phyloP scores from a whole-genome alignment of 2,797 vertebrate genomes.

The Propithecus perrieri region DNA sequence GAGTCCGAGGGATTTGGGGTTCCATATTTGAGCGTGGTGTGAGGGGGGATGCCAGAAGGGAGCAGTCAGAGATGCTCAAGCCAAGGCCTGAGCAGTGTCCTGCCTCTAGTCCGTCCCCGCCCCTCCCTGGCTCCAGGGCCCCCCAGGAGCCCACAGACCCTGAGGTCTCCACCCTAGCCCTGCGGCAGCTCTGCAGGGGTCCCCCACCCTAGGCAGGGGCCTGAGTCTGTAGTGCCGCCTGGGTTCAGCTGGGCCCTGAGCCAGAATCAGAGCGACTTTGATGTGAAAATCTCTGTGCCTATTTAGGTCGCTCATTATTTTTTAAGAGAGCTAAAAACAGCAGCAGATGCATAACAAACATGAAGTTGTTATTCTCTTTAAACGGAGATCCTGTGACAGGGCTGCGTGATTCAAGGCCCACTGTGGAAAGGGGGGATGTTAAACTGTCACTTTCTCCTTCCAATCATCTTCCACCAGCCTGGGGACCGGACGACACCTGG shows the following conservation, averaged over 20 bases:
- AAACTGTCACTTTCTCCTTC: background rate
- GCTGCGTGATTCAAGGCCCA: background rate
- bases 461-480: background rate
- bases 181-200: too few species aligned
- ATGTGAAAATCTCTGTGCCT: background rate
- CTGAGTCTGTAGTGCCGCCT: background rate
- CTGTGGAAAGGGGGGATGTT: background rate
- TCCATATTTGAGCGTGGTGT: background rate
- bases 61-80: too few species aligned
- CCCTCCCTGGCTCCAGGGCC: too few species aligned
- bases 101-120: background rate
- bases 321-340: constrained; percentile 58
- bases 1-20: background rate
- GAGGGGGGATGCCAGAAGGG: too few species aligned
- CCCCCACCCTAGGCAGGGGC: background rate
- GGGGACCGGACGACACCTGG: background rate
- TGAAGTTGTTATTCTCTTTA: background rate
- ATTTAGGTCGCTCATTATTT: constrained; percentile 23
- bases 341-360: background rate
- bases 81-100: background rate
- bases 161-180: background rate
- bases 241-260: too few species aligned
- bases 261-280: background rate
- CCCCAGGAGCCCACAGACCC: background rate
- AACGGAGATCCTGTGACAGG: background rate